A percentile compares a stretch with the other conserved stretches of the same genome.
Conservation (phyloP, 2,113 vertebrate genomes). For the Ceuthmochares aereus region DNA sequence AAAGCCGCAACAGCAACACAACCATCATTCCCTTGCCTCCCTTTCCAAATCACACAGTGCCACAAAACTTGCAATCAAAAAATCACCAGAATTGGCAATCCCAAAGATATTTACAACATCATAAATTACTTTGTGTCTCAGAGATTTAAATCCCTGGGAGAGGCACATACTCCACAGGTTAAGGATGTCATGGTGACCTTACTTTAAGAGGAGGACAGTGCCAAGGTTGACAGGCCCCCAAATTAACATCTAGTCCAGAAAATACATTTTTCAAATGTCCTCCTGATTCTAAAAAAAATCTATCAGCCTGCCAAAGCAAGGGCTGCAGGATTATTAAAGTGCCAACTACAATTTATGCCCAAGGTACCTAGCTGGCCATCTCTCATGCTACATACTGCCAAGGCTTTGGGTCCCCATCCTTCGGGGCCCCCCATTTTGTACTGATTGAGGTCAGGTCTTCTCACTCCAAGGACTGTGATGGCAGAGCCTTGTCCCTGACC, state of each 20-base stretch:
- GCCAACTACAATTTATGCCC: conserved; percentile 54
- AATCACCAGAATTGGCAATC: background rate
- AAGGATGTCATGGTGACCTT: background rate
- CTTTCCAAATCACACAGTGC: background rate
- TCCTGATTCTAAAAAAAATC: conserved; percentile 32
- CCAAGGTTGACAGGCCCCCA: background rate
- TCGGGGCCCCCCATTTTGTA: background rate
- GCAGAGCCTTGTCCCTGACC: background rate
- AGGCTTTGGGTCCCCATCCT: background rate
- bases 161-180: background rate
- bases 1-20: background rate
- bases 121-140: background rate
- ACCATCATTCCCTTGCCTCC: background rate
- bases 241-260: conserved; percentile 40
- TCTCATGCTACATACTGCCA: background rate
- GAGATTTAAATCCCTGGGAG: background rate
- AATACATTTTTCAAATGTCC: conserved; percentile 49
- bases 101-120: conserved; percentile 11
- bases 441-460: background rate
- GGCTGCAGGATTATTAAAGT: conserved; percentile 56
- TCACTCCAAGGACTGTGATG: background rate
- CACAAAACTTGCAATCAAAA: background rate
- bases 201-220: conserved; percentile 20
- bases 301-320: conserved; percentile 54
- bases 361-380: background rate